Base-by-base conservation (phyloP, 2,797 vertebrate species). In the Rhyacichthys aspro region DNA sequence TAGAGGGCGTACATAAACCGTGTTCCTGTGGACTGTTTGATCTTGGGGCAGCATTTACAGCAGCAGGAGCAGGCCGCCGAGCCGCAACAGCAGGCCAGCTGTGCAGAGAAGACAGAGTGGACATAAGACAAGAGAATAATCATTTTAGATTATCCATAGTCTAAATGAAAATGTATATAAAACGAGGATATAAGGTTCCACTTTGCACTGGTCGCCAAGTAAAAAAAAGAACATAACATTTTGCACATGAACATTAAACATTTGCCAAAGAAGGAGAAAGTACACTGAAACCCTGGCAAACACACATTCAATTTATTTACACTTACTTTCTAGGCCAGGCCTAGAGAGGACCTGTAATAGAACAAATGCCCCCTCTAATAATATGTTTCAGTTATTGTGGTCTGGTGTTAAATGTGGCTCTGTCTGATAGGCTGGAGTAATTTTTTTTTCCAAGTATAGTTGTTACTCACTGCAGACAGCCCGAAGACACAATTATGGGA, bases 31-130 rank as follows among this genome's bases (percentile, higher is more conserved):
- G 98, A 99, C 83, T 98, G 97, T 46, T 95, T 98, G 85, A 98
- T 94, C 89, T 94, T 95, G 28, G 97, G 97, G 79, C 96, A 98
- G 84, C 95, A 98, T 65, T 85, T 88, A 37, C 97, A 99, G 92
- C 98, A 98, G 56, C 97, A 92, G 0, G 94, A 92, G 72, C 98
- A 99, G 52, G 94, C 94, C 0, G 93, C 96, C 8, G 93, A 79
- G 43, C 98, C 96, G 0, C 97, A 99, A 86, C 97, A 98, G 86
- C 97, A 99, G 78, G 96, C 97, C 94, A 98, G 63, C 98, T 99
- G 73, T 12, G 86, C 19, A 43, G 55, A 62, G 19, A 28, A 59
- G 45, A 70, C 1, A 14, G 18, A 42, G 23, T 12, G 2, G 55
- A 60, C 52, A 52, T 32, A 63, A 64, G 19, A 55, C 0, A 56